A percentile compares a stretch with the other conserved stretches of the same genome.
These are phyloP conservation scores for Thereva unica DNA, from an alignment of 2,888 invertebrate species.

Conservation along the genomic window DNA sequence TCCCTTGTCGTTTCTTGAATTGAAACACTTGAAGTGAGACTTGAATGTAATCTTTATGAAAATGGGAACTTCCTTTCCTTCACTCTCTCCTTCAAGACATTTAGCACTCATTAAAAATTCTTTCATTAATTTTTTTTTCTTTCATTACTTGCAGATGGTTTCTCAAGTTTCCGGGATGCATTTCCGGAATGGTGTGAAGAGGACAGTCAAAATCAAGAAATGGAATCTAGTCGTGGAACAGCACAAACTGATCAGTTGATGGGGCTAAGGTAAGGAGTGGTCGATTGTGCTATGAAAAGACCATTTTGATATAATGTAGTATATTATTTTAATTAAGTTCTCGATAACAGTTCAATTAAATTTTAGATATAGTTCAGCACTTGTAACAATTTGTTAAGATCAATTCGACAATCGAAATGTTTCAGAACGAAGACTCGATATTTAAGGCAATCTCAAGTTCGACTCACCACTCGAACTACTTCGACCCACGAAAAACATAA, in stretches of 20 bases:
- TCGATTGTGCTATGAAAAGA: too few species aligned
- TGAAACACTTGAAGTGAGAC: neutral
- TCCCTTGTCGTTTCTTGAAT: too few species aligned
- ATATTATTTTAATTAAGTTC: too few species aligned
- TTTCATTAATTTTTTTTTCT: conserved; percentile 42
- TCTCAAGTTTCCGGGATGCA: conserved; percentile 77
- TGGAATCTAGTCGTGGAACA: conserved; percentile 60
- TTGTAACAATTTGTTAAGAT: too few species aligned
- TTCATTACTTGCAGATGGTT: conserved; percentile 74
- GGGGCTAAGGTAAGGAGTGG: conserved; percentile 59
- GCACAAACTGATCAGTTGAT: conserved; percentile 64
- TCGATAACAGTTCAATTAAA: too few species aligned
- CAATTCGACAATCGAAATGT: too few species aligned
- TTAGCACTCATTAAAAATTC: conserved; percentile 31
- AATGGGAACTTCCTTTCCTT: conserved; percentile 8
- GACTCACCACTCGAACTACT: too few species aligned
- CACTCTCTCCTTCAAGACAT: conserved; percentile 9
- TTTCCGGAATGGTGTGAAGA: conserved; percentile 92
- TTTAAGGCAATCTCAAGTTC: too few species aligned
- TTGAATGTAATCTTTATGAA: neutral
- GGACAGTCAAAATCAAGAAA: conserved; percentile 70
- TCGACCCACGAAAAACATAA: too few species aligned
- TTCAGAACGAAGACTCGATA: too few species aligned
- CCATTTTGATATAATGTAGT: too few species aligned
- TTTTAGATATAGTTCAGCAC: too few species aligned